These are phyloP conservation scores for Umimayanthus chanpuru DNA, from an alignment of 92 coral and sea anemone genomes.

Conservation along the genomic window DNA sequence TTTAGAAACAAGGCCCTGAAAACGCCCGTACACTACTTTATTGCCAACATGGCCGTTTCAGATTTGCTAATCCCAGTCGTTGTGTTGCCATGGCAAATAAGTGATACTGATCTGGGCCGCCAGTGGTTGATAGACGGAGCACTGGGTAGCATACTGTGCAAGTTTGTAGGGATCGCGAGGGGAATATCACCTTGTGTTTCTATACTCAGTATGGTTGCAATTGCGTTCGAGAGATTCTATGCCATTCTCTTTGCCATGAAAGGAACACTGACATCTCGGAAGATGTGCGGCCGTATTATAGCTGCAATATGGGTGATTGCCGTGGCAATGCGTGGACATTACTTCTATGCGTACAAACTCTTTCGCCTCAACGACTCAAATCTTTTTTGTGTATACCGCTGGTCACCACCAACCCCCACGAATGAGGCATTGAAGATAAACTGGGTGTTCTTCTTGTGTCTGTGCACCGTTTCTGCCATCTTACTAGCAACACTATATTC, in stretches of 20 bases:
- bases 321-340: slow-evolving; percentile 29
- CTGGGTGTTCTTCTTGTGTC: slow-evolving; percentile 37
- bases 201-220: slow-evolving; percentile 34
- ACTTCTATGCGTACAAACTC: slow-evolving; percentile 27
- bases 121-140: slow-evolving; percentile 25
- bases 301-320: slow-evolving; percentile 23
- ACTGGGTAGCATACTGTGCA: slow-evolving; percentile 18
- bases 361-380: neutral
- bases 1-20: neutral
- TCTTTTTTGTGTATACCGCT: slow-evolving; percentile 19
- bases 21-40: slow-evolving; percentile 35
- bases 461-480: slow-evolving; percentile 20
- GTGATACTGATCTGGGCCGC: neutral
- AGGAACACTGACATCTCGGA: neutral
- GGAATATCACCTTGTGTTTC: slow-evolving; percentile 34
- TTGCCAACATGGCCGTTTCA: slow-evolving; percentile 38
- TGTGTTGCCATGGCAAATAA: slow-evolving; percentile 37
- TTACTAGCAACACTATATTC: neutral
- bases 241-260: slow-evolving; percentile 36
- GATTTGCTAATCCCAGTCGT: slow-evolving; percentile 36
- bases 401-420: neutral
- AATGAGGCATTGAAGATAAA: slow-evolving; percentile 26
- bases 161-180: slow-evolving; percentile 28
- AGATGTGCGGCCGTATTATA: neutral
- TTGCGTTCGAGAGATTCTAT: slow-evolving; percentile 28